These are phyloP conservation scores for Drosophila eugracilis DNA, from an alignment of 1,140 invertebrate species.

Conservation along the genomic window DNA sequence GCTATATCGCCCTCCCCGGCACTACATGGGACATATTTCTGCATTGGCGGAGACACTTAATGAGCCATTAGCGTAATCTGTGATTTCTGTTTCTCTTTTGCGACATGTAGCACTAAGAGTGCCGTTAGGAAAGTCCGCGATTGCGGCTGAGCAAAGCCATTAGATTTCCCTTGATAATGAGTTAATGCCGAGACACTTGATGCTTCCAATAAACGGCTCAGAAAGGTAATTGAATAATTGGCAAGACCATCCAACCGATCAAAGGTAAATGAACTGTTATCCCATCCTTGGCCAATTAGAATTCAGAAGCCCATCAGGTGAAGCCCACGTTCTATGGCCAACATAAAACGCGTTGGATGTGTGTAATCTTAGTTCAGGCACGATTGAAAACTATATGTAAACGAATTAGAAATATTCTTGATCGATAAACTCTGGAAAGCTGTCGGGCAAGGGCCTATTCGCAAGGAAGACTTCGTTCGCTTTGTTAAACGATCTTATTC, in stretches of 20 bases:
- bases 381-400: too few species aligned
- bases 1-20: constrained; percentile 5
- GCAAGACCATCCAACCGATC: too few species aligned
- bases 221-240: not conserved
- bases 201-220: not conserved
- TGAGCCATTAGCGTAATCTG: constrained; percentile 34
- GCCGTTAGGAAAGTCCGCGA: constrained; percentile 23
- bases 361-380: too few species aligned
- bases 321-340: too few species aligned
- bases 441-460: too few species aligned
- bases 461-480: not conserved
- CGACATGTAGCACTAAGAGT: constrained; percentile 27
- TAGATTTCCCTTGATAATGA: constrained; percentile 14
- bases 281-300: not conserved
- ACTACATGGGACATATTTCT: constrained; percentile 18
- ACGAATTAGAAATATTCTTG: too few species aligned
- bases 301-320: too few species aligned
- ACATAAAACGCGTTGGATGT: too few species aligned
- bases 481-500: not conserved
- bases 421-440: too few species aligned
- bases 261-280: constrained; percentile 16
- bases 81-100: constrained; percentile 35
- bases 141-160: constrained; percentile 16
- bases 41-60: constrained; percentile 6
- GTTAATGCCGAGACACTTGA: not conserved